Evolutionary conservation across 1,140 invertebrate species (phyloP), one percentile per base, ranked within the genome.

Genomic region (Drosophila prosaltans): DNA sequence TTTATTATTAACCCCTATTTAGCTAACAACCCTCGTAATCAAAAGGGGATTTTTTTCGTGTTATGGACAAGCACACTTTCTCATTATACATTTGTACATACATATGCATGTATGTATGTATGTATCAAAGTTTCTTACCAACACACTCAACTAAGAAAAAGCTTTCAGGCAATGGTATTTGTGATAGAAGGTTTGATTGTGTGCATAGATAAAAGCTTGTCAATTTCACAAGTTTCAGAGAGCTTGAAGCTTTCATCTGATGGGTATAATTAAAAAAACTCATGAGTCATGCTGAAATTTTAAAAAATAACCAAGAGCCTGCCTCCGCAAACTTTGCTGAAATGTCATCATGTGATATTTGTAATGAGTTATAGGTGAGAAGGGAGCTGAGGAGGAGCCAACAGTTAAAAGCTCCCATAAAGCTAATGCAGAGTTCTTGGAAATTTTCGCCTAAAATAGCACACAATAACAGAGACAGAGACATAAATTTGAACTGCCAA

Each of bases 251-350:
- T 51, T 51, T 51, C 21, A 51, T 51, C 45, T 51, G 21, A 51
- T 24, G 45, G 21, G 8, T 32, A 45, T 54, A 69, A 79, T 74
- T 66, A 43, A 80, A 70, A 69, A 84, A 89, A 81, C 24, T 32
- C 80, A 81, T 89, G 84, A 89, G 84, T 89, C 84, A 89, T 63
- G 80, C 69, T 89, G 80, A 82, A 69, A 72, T 69, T 63, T 59
- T 59, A 69, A 74, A 81, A 74, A 83, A 74, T 65, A 65, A 55
- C 65, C 67, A 68, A 81, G 62, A 43, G 66, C 48, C 71, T 72
- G 68, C 41, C 54, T 36, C 32, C 51, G 10, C n/a, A 43, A 16
- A 3, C 11, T 16, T 28, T 62, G 45, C 62, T 54, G 1, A 74
- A 76, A 41, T 60, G 73, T 48, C 71, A 63, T 80, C 78, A 80